These are phyloP conservation scores for Conus canariensis DNA, from an alignment of 2,888 invertebrate species.

Conservation along the genomic window DNA sequence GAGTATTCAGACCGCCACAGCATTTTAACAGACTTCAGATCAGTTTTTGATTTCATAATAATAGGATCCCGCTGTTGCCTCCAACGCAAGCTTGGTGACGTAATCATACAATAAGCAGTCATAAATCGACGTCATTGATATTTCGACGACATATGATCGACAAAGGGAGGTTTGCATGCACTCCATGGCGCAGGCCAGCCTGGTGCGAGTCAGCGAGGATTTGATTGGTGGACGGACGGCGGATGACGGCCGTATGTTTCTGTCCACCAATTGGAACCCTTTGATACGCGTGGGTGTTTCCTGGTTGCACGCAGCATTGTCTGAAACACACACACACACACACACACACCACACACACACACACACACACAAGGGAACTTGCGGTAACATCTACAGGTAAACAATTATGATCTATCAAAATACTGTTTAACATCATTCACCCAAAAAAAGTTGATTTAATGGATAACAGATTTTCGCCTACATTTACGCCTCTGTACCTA, in stretches of 20 bases:
- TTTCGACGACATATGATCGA: not conserved
- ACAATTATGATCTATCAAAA: too few relatives aligned
- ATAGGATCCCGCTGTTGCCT: not conserved
- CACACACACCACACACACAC: not conserved
- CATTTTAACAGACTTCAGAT: too few relatives aligned
- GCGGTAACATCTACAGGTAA: too few relatives aligned
- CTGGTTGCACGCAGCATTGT: not conserved
- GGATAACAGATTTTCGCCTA: too few relatives aligned
- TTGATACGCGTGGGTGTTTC: not conserved
- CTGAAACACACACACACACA: slow-evolving; percentile 1
- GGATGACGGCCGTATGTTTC: not conserved
- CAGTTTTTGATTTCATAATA: not conserved
- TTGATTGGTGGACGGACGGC: slow-evolving; percentile 2
- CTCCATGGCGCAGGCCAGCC: not conserved
- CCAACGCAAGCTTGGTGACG: slow-evolving; percentile 10
- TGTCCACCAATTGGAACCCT: not conserved
- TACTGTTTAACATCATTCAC: too few relatives aligned
- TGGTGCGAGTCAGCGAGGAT: not conserved
- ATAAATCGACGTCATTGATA: not conserved
- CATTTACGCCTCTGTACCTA: too few relatives aligned
- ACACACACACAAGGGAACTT: too few relatives aligned
- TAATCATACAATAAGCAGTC: slow-evolving; percentile 6
- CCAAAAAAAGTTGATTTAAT: too few relatives aligned
- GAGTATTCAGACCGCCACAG: too few relatives aligned
- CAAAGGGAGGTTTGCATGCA: not conserved